A percentile compares a stretch with the other conserved stretches of the same genome.
phyloP scores from a whole-genome alignment of 2,888 invertebrate species.

The Agrotis clavis region DNA sequence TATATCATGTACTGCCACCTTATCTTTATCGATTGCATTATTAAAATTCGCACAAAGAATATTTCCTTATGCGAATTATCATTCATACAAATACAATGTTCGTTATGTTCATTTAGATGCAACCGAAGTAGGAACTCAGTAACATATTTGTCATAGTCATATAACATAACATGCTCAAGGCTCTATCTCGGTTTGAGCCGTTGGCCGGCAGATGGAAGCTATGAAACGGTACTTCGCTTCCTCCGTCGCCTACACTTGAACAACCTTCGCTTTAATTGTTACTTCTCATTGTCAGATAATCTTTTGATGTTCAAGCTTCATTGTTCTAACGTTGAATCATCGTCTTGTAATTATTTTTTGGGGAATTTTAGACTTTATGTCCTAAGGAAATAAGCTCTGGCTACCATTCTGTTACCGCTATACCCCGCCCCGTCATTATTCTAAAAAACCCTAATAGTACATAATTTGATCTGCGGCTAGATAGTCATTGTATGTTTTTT shows the following conservation, averaged over 20 bases:
- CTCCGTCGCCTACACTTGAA: conserved; percentile 70
- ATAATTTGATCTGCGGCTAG: conserved; percentile 79
- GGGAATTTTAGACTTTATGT: conserved; percentile 65
- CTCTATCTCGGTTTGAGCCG: conserved; percentile 51
- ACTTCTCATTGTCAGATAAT: conserved; percentile 74
- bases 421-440: conserved; percentile 68
- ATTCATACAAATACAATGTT: conserved; percentile 37
- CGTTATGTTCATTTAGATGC: conserved; percentile 42
- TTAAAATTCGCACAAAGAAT: conserved; percentile 37
- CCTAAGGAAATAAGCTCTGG: conserved; percentile 62
- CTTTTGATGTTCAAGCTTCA: conserved; percentile 67
- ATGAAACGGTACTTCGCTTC: conserved; percentile 69
- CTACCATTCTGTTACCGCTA: conserved; percentile 73
- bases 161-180: conserved; percentile 58
- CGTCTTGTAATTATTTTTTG: conserved; percentile 50
- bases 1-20: background rate
- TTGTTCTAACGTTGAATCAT: conserved; percentile 70
- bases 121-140: conserved; percentile 36
- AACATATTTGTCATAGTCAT: conserved; percentile 61
- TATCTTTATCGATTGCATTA: conserved; percentile 6
- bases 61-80: conserved; percentile 37
- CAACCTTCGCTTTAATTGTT: conserved; percentile 71
- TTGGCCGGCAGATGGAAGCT: conserved; percentile 52
- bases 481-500: conserved; percentile 81
- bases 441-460: conserved; percentile 69